Percentiles rank a stretch among this genome's conserved stretches.
These are phyloP conservation scores for Equus przewalskii DNA, from an alignment of 2,113 vertebrate species.

Conservation along the genomic window DNA sequence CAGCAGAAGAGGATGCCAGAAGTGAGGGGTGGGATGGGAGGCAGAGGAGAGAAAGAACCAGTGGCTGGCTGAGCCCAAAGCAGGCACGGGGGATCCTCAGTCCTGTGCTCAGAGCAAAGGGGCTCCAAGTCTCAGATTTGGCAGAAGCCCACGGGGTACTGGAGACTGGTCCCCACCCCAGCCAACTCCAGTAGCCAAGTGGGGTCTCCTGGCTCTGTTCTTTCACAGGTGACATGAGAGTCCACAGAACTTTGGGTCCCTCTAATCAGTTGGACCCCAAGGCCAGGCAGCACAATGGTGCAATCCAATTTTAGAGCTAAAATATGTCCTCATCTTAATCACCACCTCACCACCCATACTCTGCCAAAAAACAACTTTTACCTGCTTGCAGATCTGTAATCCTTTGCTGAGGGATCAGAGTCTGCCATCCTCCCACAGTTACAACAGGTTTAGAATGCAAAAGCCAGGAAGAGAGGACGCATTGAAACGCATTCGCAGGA, in stretches of 20 bases:
- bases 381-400: background rate
- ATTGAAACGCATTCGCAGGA: background rate
- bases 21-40: background rate
- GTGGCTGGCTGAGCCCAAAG: background rate
- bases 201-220: background rate
- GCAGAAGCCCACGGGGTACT: background rate
- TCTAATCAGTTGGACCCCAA: background rate
- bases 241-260: background rate
- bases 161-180: background rate
- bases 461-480: background rate
- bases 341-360: background rate
- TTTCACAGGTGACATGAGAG: background rate
- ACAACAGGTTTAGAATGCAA: background rate
- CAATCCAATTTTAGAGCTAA: background rate
- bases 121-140: background rate
- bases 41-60: background rate
- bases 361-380: background rate
- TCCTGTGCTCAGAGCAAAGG: background rate
- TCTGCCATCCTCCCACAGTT: background rate
- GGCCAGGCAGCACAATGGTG: background rate
- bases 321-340: background rate
- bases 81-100: background rate
- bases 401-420: background rate
- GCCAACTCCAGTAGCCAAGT: too few species aligned
- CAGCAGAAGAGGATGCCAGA: background rate